Base-by-base conservation (phyloP, 30 jellyfish, hydroid and myxozoan genomes). In the Aurelia aurita complex sp. Pacific region DNA sequence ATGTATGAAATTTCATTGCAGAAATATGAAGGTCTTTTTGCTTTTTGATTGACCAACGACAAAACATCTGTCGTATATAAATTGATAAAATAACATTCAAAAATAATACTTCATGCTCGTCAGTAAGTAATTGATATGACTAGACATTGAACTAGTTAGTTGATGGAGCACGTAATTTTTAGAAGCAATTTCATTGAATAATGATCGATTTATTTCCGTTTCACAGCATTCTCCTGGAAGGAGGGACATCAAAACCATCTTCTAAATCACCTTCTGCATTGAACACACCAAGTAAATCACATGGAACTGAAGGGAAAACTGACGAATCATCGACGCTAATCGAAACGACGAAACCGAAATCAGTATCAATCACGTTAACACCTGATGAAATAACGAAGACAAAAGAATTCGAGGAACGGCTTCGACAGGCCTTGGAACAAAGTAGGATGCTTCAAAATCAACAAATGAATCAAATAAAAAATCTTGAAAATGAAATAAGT, bases 351-450 rank as follows among this genome's bases (percentile, higher is more conserved):
- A 86, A 40, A 32, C 81, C 96, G 11, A 53, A 71, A 10, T 54
- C 90, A 34, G 81, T 86, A 14, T 51, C 96, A 62, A 78, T 86
- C 46, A 33, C 85, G 14, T 62, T 86, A 11, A 95, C 99, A 32
- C 99, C 99, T 0, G 99, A 95, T 55, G 99, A 95, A 57, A 19
- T 86, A 15, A 66, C 97, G 38, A 83, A 96, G 38, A 88, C 88
- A 32, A 68, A 77, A 38, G 97, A 95, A 54, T 95, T 95, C 67
- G 99, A 95, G 71, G 89, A 89, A 32, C 71, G 99, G 59, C 67
- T 95, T 63, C 76, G 83, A 53, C 90, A 54, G 75, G 99, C 99
- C 23, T 80, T 95, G 87, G 99, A 95, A 65, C 97, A 95, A 69
- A 95, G 99, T 71, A 34, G 83, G 17, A 18, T 79, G 67, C 87